Percentiles rank a stretch among this genome's conserved stretches.
Conservation (phyloP, 2,113 vertebrate species). For the Carassius gibelio region DNA sequence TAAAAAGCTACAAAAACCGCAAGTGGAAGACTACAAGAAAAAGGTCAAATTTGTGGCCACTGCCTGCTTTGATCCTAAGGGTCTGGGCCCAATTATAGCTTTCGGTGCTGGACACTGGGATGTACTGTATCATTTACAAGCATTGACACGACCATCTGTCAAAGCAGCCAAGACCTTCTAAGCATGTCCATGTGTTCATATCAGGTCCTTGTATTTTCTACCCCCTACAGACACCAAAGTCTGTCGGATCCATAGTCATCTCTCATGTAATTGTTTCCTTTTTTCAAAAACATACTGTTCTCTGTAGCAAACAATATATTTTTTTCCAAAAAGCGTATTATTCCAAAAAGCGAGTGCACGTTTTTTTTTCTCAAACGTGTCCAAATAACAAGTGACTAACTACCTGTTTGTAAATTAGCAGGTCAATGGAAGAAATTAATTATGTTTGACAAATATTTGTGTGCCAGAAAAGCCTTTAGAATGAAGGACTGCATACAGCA, state of each 20-base stretch:
- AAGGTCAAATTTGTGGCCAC: conserved; percentile 8
- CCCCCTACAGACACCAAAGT: not conserved
- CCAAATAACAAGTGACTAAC: not conserved
- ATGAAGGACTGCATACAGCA: not conserved
- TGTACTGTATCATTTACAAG: conserved; percentile 56
- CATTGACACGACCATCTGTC: conserved; percentile 58
- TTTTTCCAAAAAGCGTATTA: no score
- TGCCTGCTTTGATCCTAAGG: conserved; percentile 38
- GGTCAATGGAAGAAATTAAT: not conserved
- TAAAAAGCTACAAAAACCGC: no score
- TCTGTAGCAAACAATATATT: not conserved
- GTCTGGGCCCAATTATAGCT: conserved; percentile 60
- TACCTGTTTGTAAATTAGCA: not conserved
- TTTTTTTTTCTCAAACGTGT: not conserved
- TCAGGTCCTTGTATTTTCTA: conserved; percentile 31
- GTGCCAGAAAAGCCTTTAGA: not conserved
- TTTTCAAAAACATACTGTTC: not conserved
- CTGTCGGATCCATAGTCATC: not conserved
- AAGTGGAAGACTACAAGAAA: no score
- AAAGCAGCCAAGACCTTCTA: conserved; percentile 46
- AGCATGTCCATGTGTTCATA: conserved; percentile 62
- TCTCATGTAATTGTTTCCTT: not conserved
- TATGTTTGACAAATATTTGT: not conserved
- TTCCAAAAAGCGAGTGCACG: not conserved
- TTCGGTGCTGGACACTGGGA: conserved; percentile 46